Percentiles rank a stretch among this genome's conserved stretches.
Evolutionary conservation across 2,888 invertebrate species (phyloP).

Genomic region (Pyrgus malvae): DNA sequence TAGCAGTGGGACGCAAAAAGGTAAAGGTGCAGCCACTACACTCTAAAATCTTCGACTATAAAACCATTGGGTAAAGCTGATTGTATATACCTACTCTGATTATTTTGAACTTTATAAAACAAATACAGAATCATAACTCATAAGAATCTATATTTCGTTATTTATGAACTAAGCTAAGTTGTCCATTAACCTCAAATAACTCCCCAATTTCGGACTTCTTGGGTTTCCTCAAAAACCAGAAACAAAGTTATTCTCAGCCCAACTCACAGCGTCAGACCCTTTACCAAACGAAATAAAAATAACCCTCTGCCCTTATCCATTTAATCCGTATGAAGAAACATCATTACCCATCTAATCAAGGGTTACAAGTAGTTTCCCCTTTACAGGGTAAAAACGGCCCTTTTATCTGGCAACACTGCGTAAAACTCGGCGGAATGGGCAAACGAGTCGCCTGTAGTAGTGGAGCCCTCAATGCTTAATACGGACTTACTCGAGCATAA

Average conservation of each 20-base stretch:
- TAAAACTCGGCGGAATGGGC: slow-evolving; percentile 54
- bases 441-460: slow-evolving; percentile 36
- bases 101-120: no score
- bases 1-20: no score
- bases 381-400: slow-evolving; percentile 50
- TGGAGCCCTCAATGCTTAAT: no score
- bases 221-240: neutral
- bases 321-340: slow-evolving; percentile 51
- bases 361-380: slow-evolving; percentile 55
- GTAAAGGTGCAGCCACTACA: no score
- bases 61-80: no score
- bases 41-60: no score
- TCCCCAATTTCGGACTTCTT: neutral
- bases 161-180: no score
- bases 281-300: slow-evolving; percentile 34
- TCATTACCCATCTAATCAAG: slow-evolving; percentile 71
- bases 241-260: slow-evolving; percentile 2
- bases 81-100: no score
- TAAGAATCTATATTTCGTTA: no score
- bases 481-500: no score
- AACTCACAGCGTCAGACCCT: slow-evolving; percentile 3
- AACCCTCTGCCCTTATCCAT: slow-evolving; percentile 35
- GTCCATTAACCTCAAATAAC: no score
- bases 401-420: slow-evolving; percentile 65
- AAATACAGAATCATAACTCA: no score